Conservation (phyloP, 2,113 vertebrate genomes). For the Heterotis niloticus region DNA sequence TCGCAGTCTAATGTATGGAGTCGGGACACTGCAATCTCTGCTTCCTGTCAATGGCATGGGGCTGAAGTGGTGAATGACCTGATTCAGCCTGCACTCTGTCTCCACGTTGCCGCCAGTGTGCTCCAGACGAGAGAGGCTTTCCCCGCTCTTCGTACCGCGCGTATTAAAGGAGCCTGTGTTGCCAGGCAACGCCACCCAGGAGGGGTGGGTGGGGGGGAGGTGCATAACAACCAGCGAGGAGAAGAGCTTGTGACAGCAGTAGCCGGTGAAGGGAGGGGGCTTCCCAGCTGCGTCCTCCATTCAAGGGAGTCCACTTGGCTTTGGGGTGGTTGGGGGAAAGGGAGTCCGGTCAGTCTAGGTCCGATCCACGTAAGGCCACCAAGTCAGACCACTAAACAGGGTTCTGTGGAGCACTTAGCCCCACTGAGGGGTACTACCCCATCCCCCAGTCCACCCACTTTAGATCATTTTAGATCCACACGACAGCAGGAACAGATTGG, state of each 20-base stretch:
- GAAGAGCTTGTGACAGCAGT: constrained; percentile 59
- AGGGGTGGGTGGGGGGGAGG: constrained; percentile 76
- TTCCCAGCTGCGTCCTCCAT: constrained; percentile 31
- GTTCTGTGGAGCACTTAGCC: background rate
- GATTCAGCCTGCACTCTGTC: constrained; percentile 43
- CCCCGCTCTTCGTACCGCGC: constrained; percentile 69
- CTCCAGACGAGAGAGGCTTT: constrained; percentile 62
- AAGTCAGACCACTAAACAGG: background rate
- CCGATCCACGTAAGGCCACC: background rate
- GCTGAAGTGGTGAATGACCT: constrained; percentile 25
- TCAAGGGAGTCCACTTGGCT: constrained; percentile 13
- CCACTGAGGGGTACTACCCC: background rate
- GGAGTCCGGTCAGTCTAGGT: background rate
- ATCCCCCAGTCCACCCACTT: background rate
- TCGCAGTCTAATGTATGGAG: background rate
- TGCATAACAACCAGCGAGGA: constrained; percentile 53
- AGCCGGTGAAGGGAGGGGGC: constrained; percentile 50
- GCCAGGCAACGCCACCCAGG: constrained; percentile 79
- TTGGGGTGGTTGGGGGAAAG: background rate
- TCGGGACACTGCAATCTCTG: background rate
- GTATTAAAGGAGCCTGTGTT: constrained; percentile 81
- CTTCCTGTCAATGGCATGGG: constrained; percentile 28
- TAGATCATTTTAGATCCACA: constrained; percentile 1
- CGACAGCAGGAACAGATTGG: constrained; percentile 30
- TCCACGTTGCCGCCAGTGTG: constrained; percentile 50